Conservation (phyloP, 2,888 invertebrate species). For the Epicampocera succincta region DNA sequence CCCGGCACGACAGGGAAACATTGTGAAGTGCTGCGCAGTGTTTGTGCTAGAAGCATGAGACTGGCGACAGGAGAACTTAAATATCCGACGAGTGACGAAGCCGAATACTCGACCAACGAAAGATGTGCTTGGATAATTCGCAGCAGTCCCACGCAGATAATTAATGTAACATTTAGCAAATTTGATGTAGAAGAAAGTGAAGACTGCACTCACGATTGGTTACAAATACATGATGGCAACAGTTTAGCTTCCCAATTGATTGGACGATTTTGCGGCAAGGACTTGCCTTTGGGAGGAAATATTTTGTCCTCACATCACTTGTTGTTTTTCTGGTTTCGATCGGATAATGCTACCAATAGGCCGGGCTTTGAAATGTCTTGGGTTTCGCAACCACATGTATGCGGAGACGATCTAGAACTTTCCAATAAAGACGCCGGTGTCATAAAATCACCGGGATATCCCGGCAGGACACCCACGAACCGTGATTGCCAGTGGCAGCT, state of each 20-base stretch:
- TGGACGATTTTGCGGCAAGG: conserved; percentile 90
- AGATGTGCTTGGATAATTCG: conserved; percentile 92
- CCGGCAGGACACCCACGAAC: conserved; percentile 91
- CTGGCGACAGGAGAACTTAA: conserved; percentile 84
- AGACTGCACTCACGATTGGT: conserved; percentile 87
- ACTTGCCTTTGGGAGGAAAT: conserved; percentile 86
- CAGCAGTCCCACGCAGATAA: conserved; percentile 85
- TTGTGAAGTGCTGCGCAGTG: conserved; percentile 84
- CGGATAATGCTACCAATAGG: conserved; percentile 84
- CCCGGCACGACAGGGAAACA: conserved; percentile 85
- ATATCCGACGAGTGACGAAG: conserved; percentile 83
- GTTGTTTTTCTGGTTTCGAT: conserved; percentile 90
- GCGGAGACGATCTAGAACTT: conserved; percentile 86
- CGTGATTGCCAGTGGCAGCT: conserved; percentile 93
- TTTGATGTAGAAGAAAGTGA: conserved; percentile 85
- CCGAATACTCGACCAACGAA: conserved; percentile 84
- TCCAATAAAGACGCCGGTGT: conserved; percentile 84
- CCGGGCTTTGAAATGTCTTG: conserved; percentile 90
- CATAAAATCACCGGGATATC: conserved; percentile 93
- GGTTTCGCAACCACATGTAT: conserved; percentile 87
- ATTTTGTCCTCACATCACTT: conserved; percentile 88
- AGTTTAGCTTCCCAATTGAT: conserved; percentile 87
- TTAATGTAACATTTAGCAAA: conserved; percentile 89
- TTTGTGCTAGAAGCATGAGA: conserved; percentile 84
- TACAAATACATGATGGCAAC: conserved; percentile 93